Evolutionary conservation across 2,797 vertebrate species (phyloP).

Genomic region (Gallinago solitaria): DNA sequence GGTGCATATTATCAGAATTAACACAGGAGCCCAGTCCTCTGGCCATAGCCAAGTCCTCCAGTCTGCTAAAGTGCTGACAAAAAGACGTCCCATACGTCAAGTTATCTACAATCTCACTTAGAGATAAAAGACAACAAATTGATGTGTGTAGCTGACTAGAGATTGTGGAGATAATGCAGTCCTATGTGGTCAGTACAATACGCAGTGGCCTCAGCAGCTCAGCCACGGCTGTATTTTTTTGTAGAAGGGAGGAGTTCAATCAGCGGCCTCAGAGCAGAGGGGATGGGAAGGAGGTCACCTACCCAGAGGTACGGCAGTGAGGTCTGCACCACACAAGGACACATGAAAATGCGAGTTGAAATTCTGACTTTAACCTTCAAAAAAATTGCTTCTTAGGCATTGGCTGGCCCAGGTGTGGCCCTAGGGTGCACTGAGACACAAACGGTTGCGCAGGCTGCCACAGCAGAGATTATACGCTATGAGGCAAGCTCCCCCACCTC

Average conservation of each 20-base stretch:
- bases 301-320: neutral
- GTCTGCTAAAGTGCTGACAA: neutral
- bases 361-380: slow-evolving; percentile 21
- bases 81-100: neutral
- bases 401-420: neutral
- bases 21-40: neutral
- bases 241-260: neutral
- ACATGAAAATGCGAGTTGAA: neutral
- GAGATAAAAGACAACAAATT: neutral
- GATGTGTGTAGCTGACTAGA: neutral
- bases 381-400: neutral
- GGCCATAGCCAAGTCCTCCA: neutral
- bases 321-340: neutral
- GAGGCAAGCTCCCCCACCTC: neutral
- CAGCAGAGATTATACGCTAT: neutral
- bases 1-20: neutral
- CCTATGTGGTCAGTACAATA: neutral
- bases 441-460: neutral
- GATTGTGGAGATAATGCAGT: neutral
- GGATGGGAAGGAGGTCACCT: neutral
- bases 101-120: neutral
- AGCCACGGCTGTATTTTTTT: neutral
- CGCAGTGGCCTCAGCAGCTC: neutral
- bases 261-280: neutral
- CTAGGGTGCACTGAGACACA: neutral